Conservation (phyloP, 2,797 vertebrate species). For the Micromesistius poutassou region DNA sequence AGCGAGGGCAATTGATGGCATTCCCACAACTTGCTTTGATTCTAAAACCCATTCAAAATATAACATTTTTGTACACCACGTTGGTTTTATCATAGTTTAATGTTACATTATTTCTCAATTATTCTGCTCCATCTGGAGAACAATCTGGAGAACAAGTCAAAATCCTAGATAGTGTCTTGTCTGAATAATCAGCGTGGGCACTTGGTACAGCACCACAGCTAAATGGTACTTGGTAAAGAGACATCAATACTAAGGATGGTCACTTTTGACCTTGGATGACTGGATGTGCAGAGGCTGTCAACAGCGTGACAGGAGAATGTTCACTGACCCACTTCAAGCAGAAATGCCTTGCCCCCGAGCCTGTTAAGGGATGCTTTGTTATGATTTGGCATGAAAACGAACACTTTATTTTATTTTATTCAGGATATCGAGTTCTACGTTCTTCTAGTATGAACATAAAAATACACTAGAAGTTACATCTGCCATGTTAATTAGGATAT, state of each 20-base stretch:
- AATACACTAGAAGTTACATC: neutral
- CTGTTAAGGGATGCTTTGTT: constrained; percentile 32
- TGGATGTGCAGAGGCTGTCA: constrained; percentile 40
- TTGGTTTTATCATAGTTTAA: neutral
- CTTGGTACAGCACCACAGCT: neutral
- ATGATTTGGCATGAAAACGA: neutral
- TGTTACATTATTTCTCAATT: neutral
- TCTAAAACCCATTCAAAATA: neutral
- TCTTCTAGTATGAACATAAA: neutral
- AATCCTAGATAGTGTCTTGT: neutral
- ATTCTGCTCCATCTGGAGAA: neutral
- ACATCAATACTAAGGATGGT: constrained; percentile 23
- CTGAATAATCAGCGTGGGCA: neutral
- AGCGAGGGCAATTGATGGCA: neutral
- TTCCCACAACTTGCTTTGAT: neutral
- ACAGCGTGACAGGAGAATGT: constrained; percentile 52
- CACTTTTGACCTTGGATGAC: constrained; percentile 59
- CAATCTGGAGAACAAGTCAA: neutral
- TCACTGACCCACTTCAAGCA: constrained; percentile 62
- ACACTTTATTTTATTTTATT: neutral
- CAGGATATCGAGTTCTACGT: neutral
- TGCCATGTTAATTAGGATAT: neutral
- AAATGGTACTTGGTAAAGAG: constrained; percentile 25
- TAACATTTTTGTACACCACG: neutral
- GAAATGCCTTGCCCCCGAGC: constrained; percentile 52